Evolutionary conservation across 2,888 invertebrate genomes (phyloP).

Genomic region (Volucella zonaria): DNA sequence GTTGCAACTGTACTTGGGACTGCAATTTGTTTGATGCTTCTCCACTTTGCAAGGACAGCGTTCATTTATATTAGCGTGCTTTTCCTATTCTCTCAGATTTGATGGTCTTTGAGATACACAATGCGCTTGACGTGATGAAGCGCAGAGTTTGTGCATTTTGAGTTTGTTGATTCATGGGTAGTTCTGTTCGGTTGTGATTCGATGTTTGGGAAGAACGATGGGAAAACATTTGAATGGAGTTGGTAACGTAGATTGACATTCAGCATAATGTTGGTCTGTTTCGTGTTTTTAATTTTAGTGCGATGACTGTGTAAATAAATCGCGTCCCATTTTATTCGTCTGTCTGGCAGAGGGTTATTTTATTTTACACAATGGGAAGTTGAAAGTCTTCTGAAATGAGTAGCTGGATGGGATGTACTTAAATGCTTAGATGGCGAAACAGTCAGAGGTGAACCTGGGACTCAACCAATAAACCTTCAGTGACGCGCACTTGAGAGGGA

Average conservation of each 20-base stretch:
- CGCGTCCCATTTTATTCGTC: too few relatives aligned
- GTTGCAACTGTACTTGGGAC: constrained; percentile 61
- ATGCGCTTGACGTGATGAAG: constrained; percentile 45
- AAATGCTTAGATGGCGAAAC: too few relatives aligned
- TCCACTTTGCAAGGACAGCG: constrained; percentile 56
- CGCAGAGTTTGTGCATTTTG: constrained; percentile 14
- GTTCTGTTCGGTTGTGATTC: background rate
- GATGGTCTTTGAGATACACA: constrained; percentile 14
- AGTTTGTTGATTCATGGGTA: background rate
- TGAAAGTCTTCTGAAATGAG: too few relatives aligned
- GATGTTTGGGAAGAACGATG: too few relatives aligned
- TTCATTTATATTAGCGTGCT: constrained; percentile 59
- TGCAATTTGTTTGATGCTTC: constrained; percentile 61
- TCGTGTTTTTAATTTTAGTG: background rate
- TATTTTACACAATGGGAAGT: too few relatives aligned
- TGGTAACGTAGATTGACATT: background rate
- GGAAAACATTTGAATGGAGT: background rate
- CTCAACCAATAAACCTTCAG: too few relatives aligned
- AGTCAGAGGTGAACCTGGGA: too few relatives aligned
- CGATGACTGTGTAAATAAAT: too few relatives aligned
- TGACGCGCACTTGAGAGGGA: too few relatives aligned
- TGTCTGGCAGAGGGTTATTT: too few relatives aligned
- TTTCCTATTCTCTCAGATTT: constrained; percentile 3
- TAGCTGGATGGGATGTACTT: too few relatives aligned
- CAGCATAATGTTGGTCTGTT: background rate